phyloP scores from a whole-genome alignment of 1,140 invertebrate species.

The Palaemon carinicauda region DNA sequence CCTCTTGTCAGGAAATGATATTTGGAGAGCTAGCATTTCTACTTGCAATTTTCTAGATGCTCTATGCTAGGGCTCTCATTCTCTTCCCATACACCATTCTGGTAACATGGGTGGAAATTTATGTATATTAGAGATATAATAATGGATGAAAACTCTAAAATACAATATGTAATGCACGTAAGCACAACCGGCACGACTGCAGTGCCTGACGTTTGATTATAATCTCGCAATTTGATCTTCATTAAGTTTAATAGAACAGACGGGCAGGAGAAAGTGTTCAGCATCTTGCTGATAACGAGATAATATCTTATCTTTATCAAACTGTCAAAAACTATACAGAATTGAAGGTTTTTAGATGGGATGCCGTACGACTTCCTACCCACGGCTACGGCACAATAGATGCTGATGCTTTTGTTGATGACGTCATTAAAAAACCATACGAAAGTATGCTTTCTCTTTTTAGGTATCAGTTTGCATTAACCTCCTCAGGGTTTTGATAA shows the following conservation, averaged over 20 bases:
- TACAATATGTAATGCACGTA: background rate
- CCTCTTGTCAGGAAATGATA: slow-evolving; percentile 58
- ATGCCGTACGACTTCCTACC: slow-evolving; percentile 38
- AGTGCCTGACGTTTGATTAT: slow-evolving; percentile 49
- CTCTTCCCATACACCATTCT: slow-evolving; percentile 40
- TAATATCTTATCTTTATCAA: background rate
- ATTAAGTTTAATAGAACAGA: background rate
- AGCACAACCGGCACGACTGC: background rate
- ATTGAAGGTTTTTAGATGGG: background rate
- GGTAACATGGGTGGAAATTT: slow-evolving; percentile 4
- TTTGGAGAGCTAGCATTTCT: slow-evolving; percentile 56
- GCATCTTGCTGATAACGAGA: background rate
- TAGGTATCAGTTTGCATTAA: slow-evolving; percentile 19
- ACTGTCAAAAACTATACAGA: background rate
- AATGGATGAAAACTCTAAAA: no score
- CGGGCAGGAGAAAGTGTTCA: background rate
- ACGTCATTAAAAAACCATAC: slow-evolving; percentile 42
- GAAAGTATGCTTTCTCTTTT: background rate
- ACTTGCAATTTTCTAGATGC: slow-evolving; percentile 58
- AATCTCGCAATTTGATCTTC: background rate
- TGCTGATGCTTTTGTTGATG: slow-evolving; percentile 31
- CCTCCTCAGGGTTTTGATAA: slow-evolving; percentile 21
- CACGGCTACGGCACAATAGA: background rate
- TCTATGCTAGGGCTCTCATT: slow-evolving; percentile 52
- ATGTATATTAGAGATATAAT: background rate